phyloP scores from a whole-genome alignment of 2,113 vertebrate genomes.

The Ochotona curzoniae region DNA sequence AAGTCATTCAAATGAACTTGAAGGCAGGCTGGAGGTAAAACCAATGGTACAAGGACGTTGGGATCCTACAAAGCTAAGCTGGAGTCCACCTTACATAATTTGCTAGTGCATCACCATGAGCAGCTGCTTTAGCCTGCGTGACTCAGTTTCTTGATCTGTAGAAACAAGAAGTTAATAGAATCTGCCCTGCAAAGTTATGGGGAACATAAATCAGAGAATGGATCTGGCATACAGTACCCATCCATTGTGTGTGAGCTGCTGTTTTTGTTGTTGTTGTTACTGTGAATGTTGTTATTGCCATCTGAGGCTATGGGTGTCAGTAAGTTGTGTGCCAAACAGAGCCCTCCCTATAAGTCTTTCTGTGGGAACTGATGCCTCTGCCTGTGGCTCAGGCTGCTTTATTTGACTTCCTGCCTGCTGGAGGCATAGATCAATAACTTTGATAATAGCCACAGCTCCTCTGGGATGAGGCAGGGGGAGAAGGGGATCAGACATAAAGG shows the following conservation, averaged over 20 bases:
- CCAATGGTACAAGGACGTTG: background rate
- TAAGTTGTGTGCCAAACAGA: background rate
- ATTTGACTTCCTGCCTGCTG: conserved; percentile 11
- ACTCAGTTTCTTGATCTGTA: background rate
- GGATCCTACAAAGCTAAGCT: background rate
- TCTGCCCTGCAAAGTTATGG: background rate
- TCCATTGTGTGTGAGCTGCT: background rate
- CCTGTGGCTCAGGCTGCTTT: background rate
- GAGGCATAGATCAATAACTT: conserved; percentile 32
- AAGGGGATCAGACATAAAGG: background rate
- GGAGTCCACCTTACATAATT: background rate
- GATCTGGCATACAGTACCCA: background rate
- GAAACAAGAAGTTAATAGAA: background rate
- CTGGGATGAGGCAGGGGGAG: background rate
- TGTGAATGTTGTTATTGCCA: background rate
- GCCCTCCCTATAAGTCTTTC: background rate
- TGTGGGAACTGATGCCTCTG: background rate
- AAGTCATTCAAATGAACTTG: background rate
- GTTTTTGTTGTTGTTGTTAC: background rate
- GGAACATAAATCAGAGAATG: background rate
- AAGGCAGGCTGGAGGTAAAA: background rate
- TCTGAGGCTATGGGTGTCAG: background rate
- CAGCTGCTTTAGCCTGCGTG: background rate
- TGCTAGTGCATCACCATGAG: background rate
- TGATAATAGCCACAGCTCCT: background rate